A percentile compares a stretch with the other conserved stretches of the same genome.
Conservation (phyloP, 2,888 invertebrate genomes). For the Odontothrips loti region DNA sequence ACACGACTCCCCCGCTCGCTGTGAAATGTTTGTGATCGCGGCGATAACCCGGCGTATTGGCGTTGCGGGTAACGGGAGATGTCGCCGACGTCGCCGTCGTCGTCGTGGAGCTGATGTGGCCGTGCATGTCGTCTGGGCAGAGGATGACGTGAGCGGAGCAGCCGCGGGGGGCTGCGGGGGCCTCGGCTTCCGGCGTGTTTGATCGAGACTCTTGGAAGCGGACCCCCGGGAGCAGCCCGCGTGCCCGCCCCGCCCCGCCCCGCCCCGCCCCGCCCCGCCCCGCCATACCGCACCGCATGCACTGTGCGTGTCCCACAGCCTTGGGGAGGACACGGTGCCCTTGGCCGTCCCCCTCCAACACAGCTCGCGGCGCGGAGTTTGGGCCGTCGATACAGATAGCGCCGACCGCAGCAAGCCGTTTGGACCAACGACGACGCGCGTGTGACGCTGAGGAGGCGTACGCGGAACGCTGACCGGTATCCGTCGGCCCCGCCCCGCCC, state of each 20-base stretch:
- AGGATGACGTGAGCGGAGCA: too few species aligned
- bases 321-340: constrained; percentile 12
- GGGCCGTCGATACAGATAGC: background rate
- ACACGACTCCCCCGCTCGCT: too few species aligned
- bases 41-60: too few species aligned
- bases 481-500: background rate
- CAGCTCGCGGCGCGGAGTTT: background rate
- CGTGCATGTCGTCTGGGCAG: too few species aligned
- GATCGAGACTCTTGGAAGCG: background rate
- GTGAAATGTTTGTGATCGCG: too few species aligned
- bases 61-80: too few species aligned
- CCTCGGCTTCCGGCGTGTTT: too few species aligned
- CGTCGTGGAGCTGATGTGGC: too few species aligned
- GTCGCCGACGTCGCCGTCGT: too few species aligned
- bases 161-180: too few species aligned
- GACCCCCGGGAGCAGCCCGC: too few species aligned
- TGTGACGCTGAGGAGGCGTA: background rate
- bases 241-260: background rate
- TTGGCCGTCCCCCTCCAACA: background rate
- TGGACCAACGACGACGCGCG: too few species aligned
- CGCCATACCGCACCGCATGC: background rate
- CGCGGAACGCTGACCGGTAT: background rate
- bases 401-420: background rate
- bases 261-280: background rate
- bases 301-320: background rate